Evolutionary conservation across 2,797 vertebrate genomes (phyloP).

Genomic region (Sebastes miniatus): DNA sequence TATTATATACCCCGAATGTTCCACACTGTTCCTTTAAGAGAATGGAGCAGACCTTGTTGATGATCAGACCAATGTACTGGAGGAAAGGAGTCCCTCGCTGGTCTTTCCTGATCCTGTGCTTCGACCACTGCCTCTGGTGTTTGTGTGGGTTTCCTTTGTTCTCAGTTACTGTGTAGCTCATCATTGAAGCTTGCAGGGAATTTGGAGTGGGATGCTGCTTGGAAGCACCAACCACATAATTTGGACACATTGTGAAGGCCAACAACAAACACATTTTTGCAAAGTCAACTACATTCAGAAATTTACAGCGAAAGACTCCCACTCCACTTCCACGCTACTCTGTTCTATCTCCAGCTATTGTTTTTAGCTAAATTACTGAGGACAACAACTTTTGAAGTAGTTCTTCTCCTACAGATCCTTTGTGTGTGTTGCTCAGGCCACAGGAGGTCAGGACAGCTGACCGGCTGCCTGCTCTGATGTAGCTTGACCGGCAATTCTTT

Average conservation of each 20-base stretch:
- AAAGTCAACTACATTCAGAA: slow-evolving; percentile 33
- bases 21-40: background rate
- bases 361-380: background rate
- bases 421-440: background rate
- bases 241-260: slow-evolving; percentile 16
- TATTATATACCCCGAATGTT: no score
- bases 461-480: background rate
- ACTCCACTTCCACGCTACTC: background rate
- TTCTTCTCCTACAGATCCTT: background rate
- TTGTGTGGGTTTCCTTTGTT: slow-evolving; percentile 59
- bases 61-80: background rate
- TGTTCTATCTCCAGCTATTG: background rate
- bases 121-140: slow-evolving; percentile 27
- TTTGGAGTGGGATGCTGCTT: slow-evolving; percentile 68
- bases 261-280: slow-evolving; percentile 33
- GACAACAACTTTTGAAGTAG: background rate
- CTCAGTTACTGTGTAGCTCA: slow-evolving; percentile 50
- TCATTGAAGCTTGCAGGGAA: slow-evolving; percentile 59
- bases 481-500: slow-evolving; percentile 7
- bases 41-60: background rate
- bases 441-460: slow-evolving; percentile 37
- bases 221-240: slow-evolving; percentile 43
- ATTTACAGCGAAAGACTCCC: background rate
- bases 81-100: background rate
- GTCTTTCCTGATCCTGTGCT: background rate